Evolutionary conservation across 2,113 vertebrate genomes (phyloP).

Genomic region (Dendropsophus ebraccatus): DNA sequence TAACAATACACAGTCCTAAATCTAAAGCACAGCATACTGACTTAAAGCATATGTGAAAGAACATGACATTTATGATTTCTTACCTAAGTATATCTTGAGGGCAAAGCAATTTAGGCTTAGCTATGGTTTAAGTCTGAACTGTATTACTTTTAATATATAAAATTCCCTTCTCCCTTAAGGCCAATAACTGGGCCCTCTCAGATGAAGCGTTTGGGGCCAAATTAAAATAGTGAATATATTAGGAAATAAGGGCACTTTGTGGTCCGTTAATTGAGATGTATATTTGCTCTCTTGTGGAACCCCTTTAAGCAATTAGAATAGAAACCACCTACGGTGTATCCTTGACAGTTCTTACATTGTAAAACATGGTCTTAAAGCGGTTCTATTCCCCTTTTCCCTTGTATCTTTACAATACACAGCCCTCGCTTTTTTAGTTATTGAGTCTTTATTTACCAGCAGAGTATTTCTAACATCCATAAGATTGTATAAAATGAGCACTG

Average conservation of each 20-base stretch:
- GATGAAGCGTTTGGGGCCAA: neutral
- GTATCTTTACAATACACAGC: neutral
- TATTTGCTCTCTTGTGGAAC: neutral
- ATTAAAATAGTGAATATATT: neutral
- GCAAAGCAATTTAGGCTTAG: no score
- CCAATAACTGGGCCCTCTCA: neutral
- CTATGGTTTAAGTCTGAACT: no score
- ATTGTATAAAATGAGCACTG: constrained; percentile 18
- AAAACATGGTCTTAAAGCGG: neutral
- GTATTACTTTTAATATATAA: neutral
- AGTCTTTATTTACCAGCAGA: neutral
- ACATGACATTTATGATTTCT: no score
- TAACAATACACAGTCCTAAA: no score
- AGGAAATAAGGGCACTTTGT: neutral
- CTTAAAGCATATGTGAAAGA: no score
- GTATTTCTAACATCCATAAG: constrained; percentile 4
- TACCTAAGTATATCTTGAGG: no score
- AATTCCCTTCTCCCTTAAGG: neutral
- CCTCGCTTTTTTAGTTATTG: neutral
- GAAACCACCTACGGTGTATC: neutral
- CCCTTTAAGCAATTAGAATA: neutral
- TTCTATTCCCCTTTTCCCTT: neutral
- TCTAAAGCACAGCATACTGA: no score
- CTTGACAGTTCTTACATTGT: neutral
- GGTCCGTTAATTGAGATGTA: neutral